phyloP scores from a whole-genome alignment of 2,797 vertebrate genomes.

The Pelobates cultripes region DNA sequence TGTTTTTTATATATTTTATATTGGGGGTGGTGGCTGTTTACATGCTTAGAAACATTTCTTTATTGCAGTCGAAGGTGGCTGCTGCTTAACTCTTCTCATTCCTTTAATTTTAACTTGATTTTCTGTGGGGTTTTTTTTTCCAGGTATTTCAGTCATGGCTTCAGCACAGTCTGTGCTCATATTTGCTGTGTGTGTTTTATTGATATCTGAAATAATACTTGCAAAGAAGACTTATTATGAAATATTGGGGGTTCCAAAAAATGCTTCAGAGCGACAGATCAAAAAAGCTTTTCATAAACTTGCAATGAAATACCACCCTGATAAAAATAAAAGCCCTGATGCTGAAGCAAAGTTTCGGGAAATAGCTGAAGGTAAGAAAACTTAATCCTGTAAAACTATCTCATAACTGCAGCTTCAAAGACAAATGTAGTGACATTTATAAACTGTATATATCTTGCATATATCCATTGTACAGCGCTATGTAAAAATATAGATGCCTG shows the following conservation, averaged over 20 bases:
- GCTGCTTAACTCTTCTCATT: not conserved
- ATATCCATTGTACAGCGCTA: too few species aligned
- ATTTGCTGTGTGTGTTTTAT: constrained; percentile 87
- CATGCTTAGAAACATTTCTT: too few species aligned
- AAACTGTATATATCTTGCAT: too few species aligned
- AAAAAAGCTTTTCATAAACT: constrained; percentile 97
- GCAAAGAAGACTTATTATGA: constrained; percentile 93
- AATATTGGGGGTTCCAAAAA: constrained; percentile 88
- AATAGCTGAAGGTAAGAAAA: constrained; percentile 87
- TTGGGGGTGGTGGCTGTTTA: too few species aligned
- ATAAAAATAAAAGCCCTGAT: constrained; percentile 92
- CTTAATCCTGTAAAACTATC: not conserved
- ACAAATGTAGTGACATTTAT: too few species aligned
- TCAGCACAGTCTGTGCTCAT: constrained; percentile 83
- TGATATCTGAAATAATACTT: constrained; percentile 93
- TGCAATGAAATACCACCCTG: constrained; percentile 94
- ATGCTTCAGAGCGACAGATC: constrained; percentile 91
- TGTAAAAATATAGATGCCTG: too few species aligned
- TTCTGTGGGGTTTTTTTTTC: constrained; percentile 59
- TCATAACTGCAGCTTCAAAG: too few species aligned
- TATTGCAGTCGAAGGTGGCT: too few species aligned
- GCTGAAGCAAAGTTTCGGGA: constrained; percentile 93
- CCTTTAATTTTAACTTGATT: not conserved
- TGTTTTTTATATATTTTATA: not conserved
- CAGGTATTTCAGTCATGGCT: constrained; percentile 79